Evolutionary conservation across 2,888 invertebrate genomes (phyloP), one percentile per base, ranked within the genome.

Genomic region (Brenthis daphne): DNA sequence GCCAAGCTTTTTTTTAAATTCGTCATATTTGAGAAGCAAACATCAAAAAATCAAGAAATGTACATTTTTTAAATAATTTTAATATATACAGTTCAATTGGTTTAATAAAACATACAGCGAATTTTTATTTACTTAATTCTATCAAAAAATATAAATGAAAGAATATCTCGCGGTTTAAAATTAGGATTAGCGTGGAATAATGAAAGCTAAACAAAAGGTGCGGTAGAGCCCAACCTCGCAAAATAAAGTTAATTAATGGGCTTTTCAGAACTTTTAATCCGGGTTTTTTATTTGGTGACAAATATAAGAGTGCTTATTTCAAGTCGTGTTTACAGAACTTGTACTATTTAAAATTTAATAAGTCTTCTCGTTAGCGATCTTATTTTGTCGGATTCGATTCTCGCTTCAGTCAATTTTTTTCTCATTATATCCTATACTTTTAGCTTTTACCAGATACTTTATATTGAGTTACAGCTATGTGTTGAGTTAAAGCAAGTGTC

Each of bases 131-230:
- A 60, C 33, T 29, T 60, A 20, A 37, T 61, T 63, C 5, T 43
- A 43, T 37, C 37, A 37, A 54, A 63, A 14, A 53, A 37, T 60
- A 58, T 60, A 11, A 63, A 53, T 53, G 16, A 53, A 37, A 54
- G 37, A 63, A 63, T 63, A 63, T 63, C 29, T 16, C 13, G 37
- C 6, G 33, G 29, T 37, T 53, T 16, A n/a, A 63, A 65, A 65
- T 65, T 58, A 65, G 57, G 65, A 65, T 65, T 65, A 65, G 57
- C 65, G 51, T 50, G 43, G 57, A 51, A 57, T 65, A 58, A 65
- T 57, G 57, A 53, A 65, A 65, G 65, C 20, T 53, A 58, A 65
- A 58, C 65, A 65, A 65, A 65, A 58, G 54, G 53, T 51, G 37
- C 43, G 63, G 61, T 20, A 11, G 63, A 20, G 57, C 20, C 64